Percentiles rank a stretch among this genome's conserved stretches.
Conservation (phyloP, 2,113 vertebrate species). For the Hylia prasina region DNA sequence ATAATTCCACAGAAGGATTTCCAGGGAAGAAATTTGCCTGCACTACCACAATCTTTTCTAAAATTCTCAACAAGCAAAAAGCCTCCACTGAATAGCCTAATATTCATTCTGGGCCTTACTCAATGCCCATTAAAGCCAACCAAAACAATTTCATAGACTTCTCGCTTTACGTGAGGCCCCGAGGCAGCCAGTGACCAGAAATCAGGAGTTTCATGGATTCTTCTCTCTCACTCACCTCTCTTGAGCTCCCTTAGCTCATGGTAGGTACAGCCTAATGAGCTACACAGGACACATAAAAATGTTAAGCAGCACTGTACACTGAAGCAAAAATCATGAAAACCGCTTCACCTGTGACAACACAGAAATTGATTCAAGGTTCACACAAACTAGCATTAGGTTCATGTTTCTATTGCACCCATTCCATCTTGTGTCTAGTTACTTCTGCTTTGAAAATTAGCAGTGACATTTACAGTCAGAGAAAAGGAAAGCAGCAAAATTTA, state of each 20-base stretch:
- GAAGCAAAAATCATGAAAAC: not conserved
- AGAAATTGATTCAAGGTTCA: not conserved
- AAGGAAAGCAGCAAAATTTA: not conserved
- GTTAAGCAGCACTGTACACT: not conserved
- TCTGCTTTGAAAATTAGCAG: not conserved
- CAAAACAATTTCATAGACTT: not conserved
- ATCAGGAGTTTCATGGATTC: not conserved
- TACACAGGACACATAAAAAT: not conserved
- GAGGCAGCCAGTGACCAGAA: not conserved
- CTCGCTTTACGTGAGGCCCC: fast-evolving
- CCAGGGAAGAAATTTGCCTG: not conserved
- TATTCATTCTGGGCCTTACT: not conserved
- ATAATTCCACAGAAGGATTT: not conserved
- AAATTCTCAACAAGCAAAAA: not conserved
- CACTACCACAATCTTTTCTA: not conserved
- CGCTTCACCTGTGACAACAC: not conserved
- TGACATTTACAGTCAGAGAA: not conserved
- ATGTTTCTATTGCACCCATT: not conserved
- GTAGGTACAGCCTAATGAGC: not conserved
- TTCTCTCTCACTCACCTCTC: not conserved
- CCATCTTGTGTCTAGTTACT: not conserved
- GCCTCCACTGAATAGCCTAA: not conserved
- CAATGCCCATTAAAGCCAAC: not conserved
- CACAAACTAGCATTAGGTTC: not conserved
- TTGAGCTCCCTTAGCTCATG: not conserved